Conservation (phyloP, 2,113 vertebrate species). For the Equus quagga region DNA sequence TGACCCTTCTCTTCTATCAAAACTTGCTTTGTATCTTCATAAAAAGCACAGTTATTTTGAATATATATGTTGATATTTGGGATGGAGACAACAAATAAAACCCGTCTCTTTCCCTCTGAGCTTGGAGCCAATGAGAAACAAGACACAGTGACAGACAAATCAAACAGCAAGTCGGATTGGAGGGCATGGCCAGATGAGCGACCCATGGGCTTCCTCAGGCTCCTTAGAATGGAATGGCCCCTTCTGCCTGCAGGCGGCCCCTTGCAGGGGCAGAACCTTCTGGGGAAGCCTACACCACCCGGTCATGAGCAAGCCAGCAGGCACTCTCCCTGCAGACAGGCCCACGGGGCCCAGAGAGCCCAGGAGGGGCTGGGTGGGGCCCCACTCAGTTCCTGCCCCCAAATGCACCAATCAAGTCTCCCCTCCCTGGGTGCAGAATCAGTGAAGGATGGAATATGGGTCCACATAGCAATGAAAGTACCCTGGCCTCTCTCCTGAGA, state of each 20-base stretch:
- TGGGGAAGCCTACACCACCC: fast-evolving
- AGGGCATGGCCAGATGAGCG: background rate
- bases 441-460: background rate
- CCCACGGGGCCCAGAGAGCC: fast-evolving
- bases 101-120: background rate
- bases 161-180: fast-evolving
- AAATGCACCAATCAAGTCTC: background rate
- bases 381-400: background rate
- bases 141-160: background rate
- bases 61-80: background rate
- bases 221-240: background rate
- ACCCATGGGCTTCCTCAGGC: background rate
- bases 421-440: background rate
- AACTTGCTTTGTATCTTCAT: background rate
- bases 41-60: background rate
- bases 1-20: background rate
- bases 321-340: background rate
- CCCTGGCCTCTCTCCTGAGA: background rate
- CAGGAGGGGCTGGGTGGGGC: too few relatives aligned
- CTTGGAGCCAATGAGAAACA: background rate
- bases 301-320: fast-evolving
- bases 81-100: background rate
- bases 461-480: background rate
- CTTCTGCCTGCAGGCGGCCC: background rate
- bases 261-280: background rate